Conservation (phyloP, 2,888 invertebrate genomes). For the Argyra leucocephala region DNA sequence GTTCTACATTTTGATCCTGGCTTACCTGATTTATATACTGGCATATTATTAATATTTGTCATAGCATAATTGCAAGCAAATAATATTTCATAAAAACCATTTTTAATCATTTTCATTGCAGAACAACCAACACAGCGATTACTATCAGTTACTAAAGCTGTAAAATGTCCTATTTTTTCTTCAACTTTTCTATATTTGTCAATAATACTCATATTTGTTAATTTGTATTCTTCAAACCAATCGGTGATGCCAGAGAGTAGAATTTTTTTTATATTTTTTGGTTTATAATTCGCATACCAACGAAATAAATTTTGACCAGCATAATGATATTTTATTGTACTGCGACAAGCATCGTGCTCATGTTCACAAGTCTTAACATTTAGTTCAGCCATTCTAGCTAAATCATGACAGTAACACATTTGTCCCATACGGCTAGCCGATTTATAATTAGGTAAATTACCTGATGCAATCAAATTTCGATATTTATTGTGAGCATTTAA, state of each 20-base stretch:
- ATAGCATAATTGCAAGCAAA: conserved; percentile 26
- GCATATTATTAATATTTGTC: conserved; percentile 22
- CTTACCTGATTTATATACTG: conserved; percentile 23
- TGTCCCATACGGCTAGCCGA: conserved; percentile 24
- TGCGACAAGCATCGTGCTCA: conserved; percentile 24
- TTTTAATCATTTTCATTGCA: conserved; percentile 16
- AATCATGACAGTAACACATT: conserved; percentile 24
- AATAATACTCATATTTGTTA: conserved; percentile 19
- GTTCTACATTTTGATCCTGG: conserved; percentile 22
- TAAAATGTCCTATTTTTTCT: conserved; percentile 26
- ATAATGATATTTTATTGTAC: conserved; percentile 22
- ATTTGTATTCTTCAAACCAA: conserved; percentile 25
- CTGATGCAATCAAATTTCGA: conserved; percentile 24
- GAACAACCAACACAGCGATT: conserved; percentile 24
- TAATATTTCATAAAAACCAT: conserved; percentile 12
- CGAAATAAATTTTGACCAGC: conserved; percentile 26
- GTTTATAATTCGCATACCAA: neutral
- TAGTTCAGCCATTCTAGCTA: conserved; percentile 24
- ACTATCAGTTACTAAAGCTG: conserved; percentile 22
- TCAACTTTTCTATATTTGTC: neutral
- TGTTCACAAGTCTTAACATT: conserved; percentile 24
- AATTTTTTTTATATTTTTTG: conserved; percentile 10
- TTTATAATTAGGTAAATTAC: conserved; percentile 18
- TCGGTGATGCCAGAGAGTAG: conserved; percentile 17
- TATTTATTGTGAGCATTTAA: conserved; percentile 23